phyloP scores from a whole-genome alignment of 2,888 invertebrate genomes.

The Asteroscopus sphinx region DNA sequence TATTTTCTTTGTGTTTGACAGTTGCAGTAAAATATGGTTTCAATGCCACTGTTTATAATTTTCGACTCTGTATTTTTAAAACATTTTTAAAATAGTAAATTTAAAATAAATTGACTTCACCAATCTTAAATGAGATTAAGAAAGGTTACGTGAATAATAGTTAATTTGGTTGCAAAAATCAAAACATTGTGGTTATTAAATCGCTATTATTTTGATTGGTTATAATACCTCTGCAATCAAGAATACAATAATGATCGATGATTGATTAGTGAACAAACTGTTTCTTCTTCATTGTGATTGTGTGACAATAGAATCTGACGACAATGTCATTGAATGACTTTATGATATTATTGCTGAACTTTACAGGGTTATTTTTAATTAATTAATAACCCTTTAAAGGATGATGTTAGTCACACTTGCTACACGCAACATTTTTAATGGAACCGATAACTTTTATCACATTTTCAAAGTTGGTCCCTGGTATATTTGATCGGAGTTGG shows the following conservation, averaged over 20 bases:
- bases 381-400: too few relatives aligned
- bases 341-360: not conserved
- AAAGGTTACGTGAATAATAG: too few relatives aligned
- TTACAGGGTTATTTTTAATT: not conserved
- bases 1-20: constrained; percentile 1
- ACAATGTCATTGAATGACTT: not conserved
- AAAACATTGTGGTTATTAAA: constrained; percentile 24
- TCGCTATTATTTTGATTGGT: constrained; percentile 36
- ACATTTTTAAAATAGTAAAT: too few relatives aligned
- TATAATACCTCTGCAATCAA: constrained; percentile 29
- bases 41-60: not conserved
- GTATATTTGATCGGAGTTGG: too few relatives aligned
- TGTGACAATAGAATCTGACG: constrained; percentile 15
- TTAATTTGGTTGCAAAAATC: constrained; percentile 3
- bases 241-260: constrained; percentile 27
- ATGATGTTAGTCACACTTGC: too few relatives aligned
- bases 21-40: constrained; percentile 1
- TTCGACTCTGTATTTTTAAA: not conserved
- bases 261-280: constrained; percentile 25
- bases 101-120: too few relatives aligned
- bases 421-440: too few relatives aligned
- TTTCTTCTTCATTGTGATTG: constrained; percentile 17
- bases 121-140: too few relatives aligned
- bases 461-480: too few relatives aligned
- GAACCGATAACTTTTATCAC: too few relatives aligned